Evolutionary conservation across 2,797 vertebrate genomes (phyloP).

Genomic region (Peromyscus eremicus): DNA sequence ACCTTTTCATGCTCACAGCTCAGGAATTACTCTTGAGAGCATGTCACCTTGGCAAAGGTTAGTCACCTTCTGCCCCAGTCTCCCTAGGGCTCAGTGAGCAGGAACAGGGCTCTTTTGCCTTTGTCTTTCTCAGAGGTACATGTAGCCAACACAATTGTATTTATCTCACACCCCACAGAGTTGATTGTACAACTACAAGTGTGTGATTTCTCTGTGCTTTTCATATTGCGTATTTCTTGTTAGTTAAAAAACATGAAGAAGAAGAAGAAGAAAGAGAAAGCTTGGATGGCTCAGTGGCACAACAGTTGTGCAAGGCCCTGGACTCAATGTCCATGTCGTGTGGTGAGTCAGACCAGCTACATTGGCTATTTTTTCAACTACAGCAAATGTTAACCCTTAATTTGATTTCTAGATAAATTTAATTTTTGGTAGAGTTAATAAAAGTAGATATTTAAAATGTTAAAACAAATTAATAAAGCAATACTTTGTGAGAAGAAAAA

Average conservation of each 20-base stretch:
- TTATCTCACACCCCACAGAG: background rate
- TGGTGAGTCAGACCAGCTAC: background rate
- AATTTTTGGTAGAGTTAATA: background rate
- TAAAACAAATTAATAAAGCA: background rate
- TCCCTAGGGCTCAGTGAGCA: background rate
- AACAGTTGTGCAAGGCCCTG: background rate
- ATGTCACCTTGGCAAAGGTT: conserved; percentile 74
- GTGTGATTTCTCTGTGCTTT: background rate
- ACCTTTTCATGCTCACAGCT: background rate
- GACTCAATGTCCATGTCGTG: background rate
- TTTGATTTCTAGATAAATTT: background rate
- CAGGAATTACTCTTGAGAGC: conserved; percentile 62
- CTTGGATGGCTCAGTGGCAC: background rate
- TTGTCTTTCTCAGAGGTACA: conserved; percentile 19
- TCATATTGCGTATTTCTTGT: background rate
- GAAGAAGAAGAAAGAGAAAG: background rate
- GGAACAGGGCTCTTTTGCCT: background rate
- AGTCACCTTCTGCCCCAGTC: conserved; percentile 66
- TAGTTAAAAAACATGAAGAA: background rate
- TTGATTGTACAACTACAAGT: background rate
- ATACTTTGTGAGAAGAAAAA: conserved; percentile 5
- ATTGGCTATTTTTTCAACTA: background rate
- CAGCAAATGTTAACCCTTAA: background rate
- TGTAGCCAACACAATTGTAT: background rate
- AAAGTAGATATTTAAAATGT: background rate